Evolutionary conservation across 2,113 vertebrate species (phyloP), one percentile per base, ranked within the genome.

Genomic region (Bubo bubo): DNA sequence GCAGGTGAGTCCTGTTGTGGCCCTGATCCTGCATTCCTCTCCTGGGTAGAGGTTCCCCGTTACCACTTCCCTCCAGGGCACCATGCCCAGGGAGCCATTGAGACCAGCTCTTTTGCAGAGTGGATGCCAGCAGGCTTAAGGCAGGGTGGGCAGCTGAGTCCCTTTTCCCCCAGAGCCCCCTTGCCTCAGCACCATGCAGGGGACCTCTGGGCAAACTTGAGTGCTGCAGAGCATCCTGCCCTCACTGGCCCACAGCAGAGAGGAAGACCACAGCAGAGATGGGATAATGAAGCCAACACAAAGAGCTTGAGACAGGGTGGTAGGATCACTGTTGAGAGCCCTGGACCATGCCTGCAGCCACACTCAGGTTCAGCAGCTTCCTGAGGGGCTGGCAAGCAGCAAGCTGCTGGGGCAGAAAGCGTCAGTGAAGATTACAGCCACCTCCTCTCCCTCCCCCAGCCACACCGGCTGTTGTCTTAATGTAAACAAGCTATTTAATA

Each of bases 401-500:
- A 64, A 23, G 34, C 66, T 79, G 70, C 58, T 0, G 14, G 72
- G 94, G 52, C 80, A 94, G 81, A 56, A 88, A 73, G 50, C 28
- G 14, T 10, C 23, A 86, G 80, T 27, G 79, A 74, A 85, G 94
- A 45, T 73, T 59, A 8, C 92, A 95, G 87, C 82, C 93, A 76
- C 64, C 85, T 92, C 52, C 81, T 86, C 94, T 85, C 94, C 95
- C 93, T 96, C 75, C 76, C 73, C 74, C 83, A 68, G 62, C 93
- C 91, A 71, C 93, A 94, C 93, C 90, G 95, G 96, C 97, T 97
- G 97, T 97, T 96, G 94, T 79, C 91, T 94, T 60, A 47, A 93
- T 92, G 97, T 97, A 98, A 98, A 97, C 97, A 98, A 97, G 95
- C 88, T 96, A 96, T 96, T 98, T 98, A 98, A 97, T 98, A 98